Evolutionary conservation across 2,888 invertebrate genomes (phyloP).

Genomic region (Apodemia duryi): DNA sequence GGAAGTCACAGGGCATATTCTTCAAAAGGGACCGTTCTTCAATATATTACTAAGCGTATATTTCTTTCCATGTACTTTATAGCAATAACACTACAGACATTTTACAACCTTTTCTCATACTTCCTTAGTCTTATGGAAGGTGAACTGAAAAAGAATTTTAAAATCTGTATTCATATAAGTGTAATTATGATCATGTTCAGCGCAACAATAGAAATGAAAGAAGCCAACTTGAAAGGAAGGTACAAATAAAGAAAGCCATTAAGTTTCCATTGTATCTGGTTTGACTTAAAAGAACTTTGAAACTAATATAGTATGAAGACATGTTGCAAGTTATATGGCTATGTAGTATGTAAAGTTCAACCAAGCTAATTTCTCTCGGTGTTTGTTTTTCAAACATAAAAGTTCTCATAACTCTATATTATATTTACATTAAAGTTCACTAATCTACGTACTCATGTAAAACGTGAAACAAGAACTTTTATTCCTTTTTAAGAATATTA

Average conservation of each 20-base stretch:
- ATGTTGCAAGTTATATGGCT: not conserved
- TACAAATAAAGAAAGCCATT: constrained; percentile 6
- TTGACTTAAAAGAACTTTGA: constrained; percentile 5
- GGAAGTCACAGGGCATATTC: too few species aligned
- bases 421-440: not conserved
- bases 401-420: not conserved
- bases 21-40: too few species aligned
- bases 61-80: too few species aligned
- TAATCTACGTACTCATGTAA: not conserved
- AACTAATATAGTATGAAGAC: constrained; percentile 8
- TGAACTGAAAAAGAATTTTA: not conserved
- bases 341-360: constrained; percentile 1
- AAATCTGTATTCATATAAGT: not conserved
- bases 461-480: not conserved
- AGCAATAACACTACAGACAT: not conserved
- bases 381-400: not conserved
- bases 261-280: constrained; percentile 3
- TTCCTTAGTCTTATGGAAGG: not conserved
- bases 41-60: too few species aligned
- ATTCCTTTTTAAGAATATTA: too few species aligned
- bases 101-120: not conserved
- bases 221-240: constrained; percentile 1
- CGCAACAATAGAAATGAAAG: constrained; percentile 1
- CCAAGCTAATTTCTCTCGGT: not conserved
- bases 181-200: not conserved